phyloP scores from a whole-genome alignment of 1,140 invertebrate species.

The Heliconius hewitsoni region DNA sequence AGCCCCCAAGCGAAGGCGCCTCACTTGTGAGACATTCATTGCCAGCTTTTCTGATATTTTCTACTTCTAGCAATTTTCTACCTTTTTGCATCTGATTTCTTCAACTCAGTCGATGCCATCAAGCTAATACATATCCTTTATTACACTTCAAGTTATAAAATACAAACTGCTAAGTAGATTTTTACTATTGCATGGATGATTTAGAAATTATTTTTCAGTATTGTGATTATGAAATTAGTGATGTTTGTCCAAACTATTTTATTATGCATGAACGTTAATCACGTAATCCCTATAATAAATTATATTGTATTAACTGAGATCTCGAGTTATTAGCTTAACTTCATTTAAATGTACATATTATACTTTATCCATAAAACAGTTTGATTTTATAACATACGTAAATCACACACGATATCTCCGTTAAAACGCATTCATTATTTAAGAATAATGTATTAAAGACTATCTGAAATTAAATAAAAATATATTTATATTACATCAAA shows the following conservation, averaged over 20 bases:
- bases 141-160: slow-evolving; percentile 36
- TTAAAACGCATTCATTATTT: slow-evolving; percentile 17
- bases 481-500: neutral
- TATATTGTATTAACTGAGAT: slow-evolving; percentile 26
- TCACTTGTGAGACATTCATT: slow-evolving; percentile 78
- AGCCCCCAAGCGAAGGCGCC: slow-evolving; percentile 70
- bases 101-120: slow-evolving; percentile 34
- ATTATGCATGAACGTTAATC: slow-evolving; percentile 33
- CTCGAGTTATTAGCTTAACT: slow-evolving; percentile 16
- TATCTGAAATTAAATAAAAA: neutral
- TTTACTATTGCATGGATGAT: slow-evolving; percentile 34
- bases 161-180: slow-evolving; percentile 35
- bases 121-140: slow-evolving; percentile 36
- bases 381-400: too few relatives aligned
- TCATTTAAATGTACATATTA: neutral
- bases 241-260: slow-evolving; percentile 32
- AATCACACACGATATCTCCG: slow-evolving; percentile 38
- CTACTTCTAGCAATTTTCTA: slow-evolving; percentile 36
- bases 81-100: slow-evolving; percentile 34
- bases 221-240: slow-evolving; percentile 18
- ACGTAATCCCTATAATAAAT: slow-evolving; percentile 15
- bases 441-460: neutral
- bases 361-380: neutral
- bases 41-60: slow-evolving; percentile 63
- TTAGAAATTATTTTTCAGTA: slow-evolving; percentile 32